Evolutionary conservation across 2,797 vertebrate species (phyloP).

Genomic region (Gambelia wislizenii): DNA sequence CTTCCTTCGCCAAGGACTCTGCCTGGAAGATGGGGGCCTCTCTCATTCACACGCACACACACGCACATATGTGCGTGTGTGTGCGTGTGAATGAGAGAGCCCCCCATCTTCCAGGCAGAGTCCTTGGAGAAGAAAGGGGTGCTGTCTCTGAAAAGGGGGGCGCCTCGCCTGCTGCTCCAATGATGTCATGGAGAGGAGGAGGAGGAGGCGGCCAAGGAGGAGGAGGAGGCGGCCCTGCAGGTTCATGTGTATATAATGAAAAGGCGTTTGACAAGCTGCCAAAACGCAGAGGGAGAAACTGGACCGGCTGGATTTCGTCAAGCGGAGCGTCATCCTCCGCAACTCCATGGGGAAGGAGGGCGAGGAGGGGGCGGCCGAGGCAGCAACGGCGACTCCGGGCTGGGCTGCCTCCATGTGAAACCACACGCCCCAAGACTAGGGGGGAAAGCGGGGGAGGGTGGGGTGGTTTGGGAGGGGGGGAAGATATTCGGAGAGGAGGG

Average conservation of each 20-base stretch:
- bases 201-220: background rate
- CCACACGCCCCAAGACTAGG: conserved; percentile 50
- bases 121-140: no score
- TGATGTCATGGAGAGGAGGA: conserved; percentile 87
- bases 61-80: no score
- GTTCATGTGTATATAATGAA: conserved; percentile 79
- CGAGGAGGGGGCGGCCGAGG: conserved; percentile 69
- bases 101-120: background rate
- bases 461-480: conserved; percentile 37
- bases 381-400: conserved; percentile 67
- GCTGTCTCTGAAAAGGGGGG: background rate
- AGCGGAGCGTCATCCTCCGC: conserved; percentile 84
- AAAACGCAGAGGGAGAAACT: conserved; percentile 70
- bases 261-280: conserved; percentile 86
- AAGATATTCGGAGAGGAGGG: background rate
- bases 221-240: conserved; percentile 62
- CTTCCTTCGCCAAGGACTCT: no score
- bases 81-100: no score
- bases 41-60: no score
- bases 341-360: conserved; percentile 79
- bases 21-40: no score
- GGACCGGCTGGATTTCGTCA: conserved; percentile 77
- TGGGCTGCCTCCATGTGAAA: conserved; percentile 75
- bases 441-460: conserved; percentile 24
- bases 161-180: conserved; percentile 73